Evolutionary conservation across 1,140 invertebrate species (phyloP).

Genomic region (Metopolophium dirhodum): DNA sequence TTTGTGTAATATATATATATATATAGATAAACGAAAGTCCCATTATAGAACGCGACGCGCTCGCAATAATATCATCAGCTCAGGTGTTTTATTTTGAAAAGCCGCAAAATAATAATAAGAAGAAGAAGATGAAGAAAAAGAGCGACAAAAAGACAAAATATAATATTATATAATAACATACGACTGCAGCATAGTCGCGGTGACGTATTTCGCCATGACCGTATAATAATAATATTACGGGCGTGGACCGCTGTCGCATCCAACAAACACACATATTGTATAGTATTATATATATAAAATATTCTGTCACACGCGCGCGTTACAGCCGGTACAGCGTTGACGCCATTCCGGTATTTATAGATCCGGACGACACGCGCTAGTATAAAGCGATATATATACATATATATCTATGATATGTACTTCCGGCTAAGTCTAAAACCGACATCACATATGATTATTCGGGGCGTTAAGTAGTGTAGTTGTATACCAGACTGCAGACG

Average conservation of each 20-base stretch:
- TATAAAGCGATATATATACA: neutral
- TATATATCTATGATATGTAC: neutral
- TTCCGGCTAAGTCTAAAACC: slow-evolving; percentile 20
- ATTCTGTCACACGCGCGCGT: neutral
- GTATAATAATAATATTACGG: neutral
- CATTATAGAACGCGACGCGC: neutral
- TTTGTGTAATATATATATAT: neutral
- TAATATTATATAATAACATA: slow-evolving; percentile 3
- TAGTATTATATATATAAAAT: neutral
- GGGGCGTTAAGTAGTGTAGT: neutral
- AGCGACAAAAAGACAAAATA: neutral
- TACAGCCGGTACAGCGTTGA: neutral
- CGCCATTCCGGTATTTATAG: slow-evolving; percentile 44
- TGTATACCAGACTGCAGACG: neutral
- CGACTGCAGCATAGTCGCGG: neutral
- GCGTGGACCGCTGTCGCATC: neutral
- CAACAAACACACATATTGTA: neutral
- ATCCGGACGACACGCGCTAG: slow-evolving; percentile 31
- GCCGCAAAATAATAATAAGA: neutral
- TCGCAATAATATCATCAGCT: slow-evolving; percentile 1
- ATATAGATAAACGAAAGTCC: neutral
- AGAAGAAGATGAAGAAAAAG: neutral
- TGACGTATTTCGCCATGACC: neutral
- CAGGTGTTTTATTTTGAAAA: slow-evolving; percentile 33
- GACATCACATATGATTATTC: neutral